phyloP scores from a whole-genome alignment of 2,888 invertebrate species.

The Sinopyrophorus schimmeli region DNA sequence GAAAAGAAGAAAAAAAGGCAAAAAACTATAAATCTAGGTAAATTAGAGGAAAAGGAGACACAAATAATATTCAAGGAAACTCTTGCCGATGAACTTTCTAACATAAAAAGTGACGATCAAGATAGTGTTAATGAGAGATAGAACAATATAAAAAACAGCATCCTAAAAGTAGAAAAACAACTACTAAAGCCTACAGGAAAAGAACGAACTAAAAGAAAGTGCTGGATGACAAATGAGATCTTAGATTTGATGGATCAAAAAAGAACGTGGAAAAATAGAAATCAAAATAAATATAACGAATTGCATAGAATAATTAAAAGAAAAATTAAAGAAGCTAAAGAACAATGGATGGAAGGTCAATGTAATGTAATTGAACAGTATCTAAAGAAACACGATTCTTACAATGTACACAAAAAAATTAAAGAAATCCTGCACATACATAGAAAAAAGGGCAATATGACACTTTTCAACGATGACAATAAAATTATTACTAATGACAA shows the following conservation, averaged over 20 bases:
- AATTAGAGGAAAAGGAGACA: conserved; percentile 1
- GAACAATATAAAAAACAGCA: not conserved
- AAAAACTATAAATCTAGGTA: not conserved
- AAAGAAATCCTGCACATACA: conserved; percentile 5
- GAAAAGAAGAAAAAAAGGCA: not conserved
- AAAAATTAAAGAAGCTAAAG: conserved; percentile 4
- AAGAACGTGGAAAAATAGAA: conserved; percentile 2
- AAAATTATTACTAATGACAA: conserved; percentile 3
- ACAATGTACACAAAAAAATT: conserved; percentile 4
- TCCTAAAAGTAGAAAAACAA: not conserved
- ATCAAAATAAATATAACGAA: conserved; percentile 6
- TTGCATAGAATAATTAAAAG: conserved; percentile 3
- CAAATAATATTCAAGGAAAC: not conserved
- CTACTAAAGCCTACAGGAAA: not conserved
- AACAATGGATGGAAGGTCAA: conserved; percentile 1
- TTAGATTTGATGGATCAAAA: conserved; percentile 6
- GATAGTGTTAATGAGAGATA: not conserved
- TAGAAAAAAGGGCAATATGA: conserved; percentile 5
- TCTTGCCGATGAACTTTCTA: not conserved
- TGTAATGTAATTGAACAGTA: not conserved
- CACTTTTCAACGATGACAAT: conserved; percentile 1
- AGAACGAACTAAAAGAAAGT: conserved; percentile 3
- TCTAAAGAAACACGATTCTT: conserved; percentile 1
- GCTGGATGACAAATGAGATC: conserved; percentile 10
- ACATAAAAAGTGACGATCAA: conserved; percentile 1